phyloP scores from a whole-genome alignment of 2,888 invertebrate genomes.

The Ecliptopera silaceata region DNA sequence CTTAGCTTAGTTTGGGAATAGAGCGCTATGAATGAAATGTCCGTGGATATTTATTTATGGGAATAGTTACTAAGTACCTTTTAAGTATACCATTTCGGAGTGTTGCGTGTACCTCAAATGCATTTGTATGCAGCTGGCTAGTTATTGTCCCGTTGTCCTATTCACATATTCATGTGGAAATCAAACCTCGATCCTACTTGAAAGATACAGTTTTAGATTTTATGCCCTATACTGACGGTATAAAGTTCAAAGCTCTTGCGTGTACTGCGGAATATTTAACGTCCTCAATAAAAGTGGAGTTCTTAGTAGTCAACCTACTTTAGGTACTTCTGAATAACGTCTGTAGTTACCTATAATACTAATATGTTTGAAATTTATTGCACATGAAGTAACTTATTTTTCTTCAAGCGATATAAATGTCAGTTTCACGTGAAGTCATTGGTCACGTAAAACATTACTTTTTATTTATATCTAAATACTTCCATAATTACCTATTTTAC shows the following conservation, averaged over 20 bases:
- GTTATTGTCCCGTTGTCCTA: constrained; percentile 28
- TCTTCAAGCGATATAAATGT: no score
- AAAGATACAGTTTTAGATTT: constrained; percentile 2
- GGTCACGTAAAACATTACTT: not conserved
- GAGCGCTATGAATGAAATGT: no score
- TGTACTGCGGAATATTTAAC: not conserved
- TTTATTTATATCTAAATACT: not conserved
- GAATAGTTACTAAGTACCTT: no score
- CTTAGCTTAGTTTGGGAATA: no score
- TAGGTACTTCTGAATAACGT: constrained; percentile 2
- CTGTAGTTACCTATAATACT: not conserved
- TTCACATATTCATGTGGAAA: constrained; percentile 32
- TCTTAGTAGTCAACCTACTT: constrained; percentile 19
- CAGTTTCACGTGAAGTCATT: no score
- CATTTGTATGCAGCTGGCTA: constrained; percentile 31
- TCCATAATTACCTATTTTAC: not conserved
- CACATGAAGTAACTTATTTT: not conserved
- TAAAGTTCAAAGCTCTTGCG: constrained; percentile 4
- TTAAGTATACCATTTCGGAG: no score
- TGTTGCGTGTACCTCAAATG: constrained; percentile 3
- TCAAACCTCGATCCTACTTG: constrained; percentile 10
- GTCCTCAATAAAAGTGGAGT: constrained; percentile 8
- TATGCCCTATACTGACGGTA: not conserved
- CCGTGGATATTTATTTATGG: no score
- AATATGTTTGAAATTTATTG: constrained; percentile 5